Base-by-base conservation (phyloP, 2,797 vertebrate genomes). In the Artibeus jamaicensis region DNA sequence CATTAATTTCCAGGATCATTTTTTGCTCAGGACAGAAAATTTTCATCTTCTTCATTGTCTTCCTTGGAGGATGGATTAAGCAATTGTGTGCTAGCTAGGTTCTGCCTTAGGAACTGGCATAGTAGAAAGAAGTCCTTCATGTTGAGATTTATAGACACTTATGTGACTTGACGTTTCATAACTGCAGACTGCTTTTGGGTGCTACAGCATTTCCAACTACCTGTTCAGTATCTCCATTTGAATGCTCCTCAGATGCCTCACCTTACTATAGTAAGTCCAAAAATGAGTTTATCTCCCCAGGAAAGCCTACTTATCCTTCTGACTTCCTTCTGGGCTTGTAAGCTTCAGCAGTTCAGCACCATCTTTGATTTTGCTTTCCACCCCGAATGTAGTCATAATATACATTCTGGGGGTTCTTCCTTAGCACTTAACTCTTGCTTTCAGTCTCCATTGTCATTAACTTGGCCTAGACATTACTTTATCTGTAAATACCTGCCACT, bases 61-160 rank as follows among this genome's bases (percentile, higher is more conserved):
- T 94, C 42, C 26, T 82, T 89, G 6, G 39, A 78, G 14, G 16
- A 96, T 85, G 95, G 57, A 73, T 92, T 90, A 86, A 86, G 9
- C 16, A 57, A 57, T 6, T 9, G 2, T 50, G 11, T 34, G 16
- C 16, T 95, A 83, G 24, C 19, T 48, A 95, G 7, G 62, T 53
- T 89, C 53, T 67, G 4, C 42, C 42, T 62, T 79, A 73, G 29
- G 26, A 86, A 77, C 32, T 65, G 82, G 21, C 48, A 57, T 29
- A 70, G 10, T 74, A 87, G 71, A 74, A 87, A 88, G 18, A 92
- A 92, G 14, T 48, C 53, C 22, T 6, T 59, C 15, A 24, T 53
- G 21, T 15, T 39, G 21, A 3, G 15, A 67, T 82, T 93, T 94
- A 91, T 78, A n/a, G 42, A n/a, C 34, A 91, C 26, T 21, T 53